Base-by-base conservation (phyloP, 2,888 invertebrate species). In the Oegoconia quadripuncta region DNA sequence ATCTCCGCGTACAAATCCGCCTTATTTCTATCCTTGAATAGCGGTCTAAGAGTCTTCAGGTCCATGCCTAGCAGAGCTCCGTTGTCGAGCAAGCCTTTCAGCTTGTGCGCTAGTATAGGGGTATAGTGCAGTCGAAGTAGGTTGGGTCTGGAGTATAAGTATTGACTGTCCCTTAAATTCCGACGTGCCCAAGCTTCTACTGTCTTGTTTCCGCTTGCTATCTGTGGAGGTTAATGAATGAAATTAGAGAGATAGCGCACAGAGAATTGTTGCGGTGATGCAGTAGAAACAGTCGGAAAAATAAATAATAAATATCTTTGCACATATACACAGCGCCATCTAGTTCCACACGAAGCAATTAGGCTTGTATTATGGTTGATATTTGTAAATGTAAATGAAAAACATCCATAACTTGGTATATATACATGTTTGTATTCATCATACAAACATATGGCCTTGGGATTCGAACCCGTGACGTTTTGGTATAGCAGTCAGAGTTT, bases 121-220 rank as follows among this genome's bases (percentile, higher is more conserved):
- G 93, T 93, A 38, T 93, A 93, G 65, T 95, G 93, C 1, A 95
- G 84, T 59, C 95, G 92, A 16, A 95, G 73, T n/a, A 96, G 80
- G 43, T 93, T 94, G 1, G 93, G 92, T 57, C 94, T 93, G 0
- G 92, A 92, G 70, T 94, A 94, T 46, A 95, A 89, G 68, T 94
- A 95, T 61, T 94, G 94, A 55, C 91, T 90, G 57, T 92, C 91
- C 41, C 90, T 89, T 16, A 94, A 87, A 58, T 92, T 91, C 42
- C 83, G 86, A 36, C 88, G 81, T 1, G 94, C 94, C 95, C 95
- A 95, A 1, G 87, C 73, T 64, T 94, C 93, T 4, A 93, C 90
- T 0, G 93, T 92, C 47, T 89, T 88, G 67, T 95, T 94, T 1
- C 94, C 94, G 63, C 94, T 94, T 13, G 94, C 94, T 42, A 94